Conservation (phyloP, 1,140 invertebrate genomes). For the Neotoxoptera formosana region DNA sequence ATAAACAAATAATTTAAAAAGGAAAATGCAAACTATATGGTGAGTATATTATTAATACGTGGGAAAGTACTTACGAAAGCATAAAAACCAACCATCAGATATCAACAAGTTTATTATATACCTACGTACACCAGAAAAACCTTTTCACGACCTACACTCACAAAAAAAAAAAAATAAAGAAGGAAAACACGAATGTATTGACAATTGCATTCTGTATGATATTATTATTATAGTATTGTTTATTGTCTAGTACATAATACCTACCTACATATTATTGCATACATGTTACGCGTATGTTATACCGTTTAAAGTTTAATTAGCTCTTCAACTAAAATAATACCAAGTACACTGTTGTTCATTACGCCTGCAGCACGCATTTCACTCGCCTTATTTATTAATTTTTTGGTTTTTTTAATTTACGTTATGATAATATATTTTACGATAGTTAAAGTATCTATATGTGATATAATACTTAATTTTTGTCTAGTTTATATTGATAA, state of each 20-base stretch:
- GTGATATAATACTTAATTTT: neutral
- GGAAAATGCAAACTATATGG: neutral
- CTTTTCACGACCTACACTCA: neutral
- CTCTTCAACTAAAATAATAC: neutral
- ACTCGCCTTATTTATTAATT: neutral
- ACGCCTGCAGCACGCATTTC: neutral
- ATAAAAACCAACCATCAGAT: neutral
- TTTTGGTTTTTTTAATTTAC: neutral
- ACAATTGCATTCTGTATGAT: neutral
- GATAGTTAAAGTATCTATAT: neutral
- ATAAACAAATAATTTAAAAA: neutral
- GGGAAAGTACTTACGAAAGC: neutral
- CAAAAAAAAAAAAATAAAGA: neutral
- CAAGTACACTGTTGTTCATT: no score
- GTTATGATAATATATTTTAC: neutral
- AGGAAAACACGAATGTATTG: neutral
- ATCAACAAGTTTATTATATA: constrained; percentile 22
- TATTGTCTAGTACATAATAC: neutral
- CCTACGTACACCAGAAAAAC: neutral
- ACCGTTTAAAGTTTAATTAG: neutral
- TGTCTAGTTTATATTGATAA: neutral
- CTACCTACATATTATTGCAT: neutral
- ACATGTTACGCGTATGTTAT: neutral
- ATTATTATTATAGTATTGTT: neutral
- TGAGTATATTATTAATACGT: neutral